Evolutionary conservation across 2,888 invertebrate genomes (phyloP), one percentile per base, ranked within the genome.

Genomic region (Synergus japonicus): DNA sequence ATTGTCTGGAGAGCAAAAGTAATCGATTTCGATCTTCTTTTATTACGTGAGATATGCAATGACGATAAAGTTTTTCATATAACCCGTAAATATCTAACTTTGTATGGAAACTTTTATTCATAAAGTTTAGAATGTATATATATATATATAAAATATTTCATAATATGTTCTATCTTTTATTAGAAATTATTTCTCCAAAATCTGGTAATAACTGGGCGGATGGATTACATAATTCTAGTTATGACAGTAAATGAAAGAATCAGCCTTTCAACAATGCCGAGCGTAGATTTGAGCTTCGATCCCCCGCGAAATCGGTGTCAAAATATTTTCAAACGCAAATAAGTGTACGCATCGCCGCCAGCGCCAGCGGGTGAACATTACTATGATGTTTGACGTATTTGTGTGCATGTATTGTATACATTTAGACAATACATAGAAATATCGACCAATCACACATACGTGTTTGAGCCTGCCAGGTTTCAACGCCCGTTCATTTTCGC

Each of bases 311-410:
- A 86, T 86, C 81, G 84, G 86, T 85, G 88, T 86, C 86, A 88
- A 88, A 88, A 89, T 88, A 88, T 88, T 83, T 85, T 67, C 84
- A 84, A 86, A 87, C 84, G 85, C 85, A 85, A 85, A 84, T 80
- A 78, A 77, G 79, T 65, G 81, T 80, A 80, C 79, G 46, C 73
- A 67, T 67, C 44, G 22, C 44, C 67, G 12, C 7, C 43, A 67
- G 64, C 37, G 37, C 4, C 37, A 37, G 0, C 64, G 67, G 22
- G 13, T 22, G 60, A 60, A 18, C 12, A 49, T 15, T 65, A 41
- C n/a, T 3, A 41, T 65, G n/a, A n/a, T 65, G 65, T 46, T 43
- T 67, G 44, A 46, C 22, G 18, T 46, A 44, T 67, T 46, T 13
- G 37, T 46, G 10, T 22, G 7, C 13, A 22, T 44, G 5, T 18